Conservation (phyloP, 2,113 vertebrate species). For the Thamnaconus septentrionalis region DNA sequence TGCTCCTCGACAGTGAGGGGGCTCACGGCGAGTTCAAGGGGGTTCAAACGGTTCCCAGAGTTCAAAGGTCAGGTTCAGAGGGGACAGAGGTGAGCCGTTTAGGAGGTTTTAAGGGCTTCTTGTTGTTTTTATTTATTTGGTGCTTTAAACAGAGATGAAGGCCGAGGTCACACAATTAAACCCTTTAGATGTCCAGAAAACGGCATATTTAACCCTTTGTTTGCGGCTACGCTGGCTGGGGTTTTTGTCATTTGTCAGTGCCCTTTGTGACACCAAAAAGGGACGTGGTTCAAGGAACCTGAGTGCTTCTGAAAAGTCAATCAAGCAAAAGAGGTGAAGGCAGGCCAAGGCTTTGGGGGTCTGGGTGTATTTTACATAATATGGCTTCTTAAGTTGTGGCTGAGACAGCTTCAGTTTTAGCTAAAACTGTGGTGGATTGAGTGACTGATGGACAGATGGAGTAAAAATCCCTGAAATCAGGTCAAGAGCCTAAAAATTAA, state of each 20-base stretch:
- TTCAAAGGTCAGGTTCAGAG: constrained; percentile 82
- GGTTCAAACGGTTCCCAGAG: constrained; percentile 54
- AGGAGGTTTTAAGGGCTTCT: constrained; percentile 76
- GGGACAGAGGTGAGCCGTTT: constrained; percentile 76
- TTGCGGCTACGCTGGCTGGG: too few species aligned
- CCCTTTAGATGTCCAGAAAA: too few species aligned
- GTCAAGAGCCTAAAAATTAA: neutral
- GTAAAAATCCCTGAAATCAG: neutral
- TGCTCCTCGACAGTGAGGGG: constrained; percentile 42
- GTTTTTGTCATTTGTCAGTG: too few species aligned
- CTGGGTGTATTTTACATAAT: too few species aligned
- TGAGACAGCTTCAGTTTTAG: too few species aligned
- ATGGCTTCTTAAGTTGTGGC: too few species aligned
- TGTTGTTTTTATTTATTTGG: constrained; percentile 76
- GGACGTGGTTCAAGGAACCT: too few species aligned
- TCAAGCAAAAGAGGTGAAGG: too few species aligned
- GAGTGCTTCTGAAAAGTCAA: too few species aligned
- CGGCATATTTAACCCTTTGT: too few species aligned
- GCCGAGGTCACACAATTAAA: constrained; percentile 45
- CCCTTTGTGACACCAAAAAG: too few species aligned
- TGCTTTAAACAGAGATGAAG: constrained; percentile 85
- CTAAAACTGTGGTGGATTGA: neutral
- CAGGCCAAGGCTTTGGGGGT: too few species aligned
- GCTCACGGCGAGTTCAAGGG: constrained; percentile 54
- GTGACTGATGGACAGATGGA: neutral